Evolutionary conservation across 1,140 invertebrate genomes (phyloP).

Genomic region (Dolichoris vasculosae): DNA sequence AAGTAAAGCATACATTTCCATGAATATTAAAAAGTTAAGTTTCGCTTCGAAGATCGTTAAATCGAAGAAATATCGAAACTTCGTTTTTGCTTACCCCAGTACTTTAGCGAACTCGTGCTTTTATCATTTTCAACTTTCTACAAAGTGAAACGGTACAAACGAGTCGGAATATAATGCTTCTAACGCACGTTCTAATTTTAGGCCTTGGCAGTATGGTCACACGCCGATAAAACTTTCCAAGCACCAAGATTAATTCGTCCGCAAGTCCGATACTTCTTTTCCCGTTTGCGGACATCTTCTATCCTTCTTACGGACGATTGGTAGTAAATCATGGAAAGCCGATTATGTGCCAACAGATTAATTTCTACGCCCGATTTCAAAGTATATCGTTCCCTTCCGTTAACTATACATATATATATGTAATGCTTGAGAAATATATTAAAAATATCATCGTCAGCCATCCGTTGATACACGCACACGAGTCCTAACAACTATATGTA

Average conservation of each 20-base stretch:
- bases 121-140: conserved; percentile 9
- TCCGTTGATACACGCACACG: background rate
- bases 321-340: conserved; percentile 68
- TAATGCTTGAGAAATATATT: conserved; percentile 30
- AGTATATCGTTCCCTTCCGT: background rate
- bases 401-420: background rate
- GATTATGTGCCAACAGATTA: conserved; percentile 72
- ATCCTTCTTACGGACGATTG: conserved; percentile 58
- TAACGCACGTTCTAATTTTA: conserved; percentile 42
- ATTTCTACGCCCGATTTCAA: conserved; percentile 61
- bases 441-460: conserved; percentile 32
- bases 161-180: conserved; percentile 28
- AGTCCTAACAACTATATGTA: conserved; percentile 13
- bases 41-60: background rate
- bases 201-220: conserved; percentile 60
- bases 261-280: conserved; percentile 53
- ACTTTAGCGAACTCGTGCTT: background rate
- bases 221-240: conserved; percentile 60
- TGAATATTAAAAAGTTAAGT: background rate
- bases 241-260: conserved; percentile 59
- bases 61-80: conserved; percentile 26
- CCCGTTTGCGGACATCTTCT: conserved; percentile 57
- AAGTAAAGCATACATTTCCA: background rate
- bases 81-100: conserved; percentile 7
- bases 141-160: conserved; percentile 28